Percentiles rank a stretch among this genome's conserved stretches.
Conservation (phyloP, 2,797 vertebrate genomes). For the Alouatta caraya region DNA sequence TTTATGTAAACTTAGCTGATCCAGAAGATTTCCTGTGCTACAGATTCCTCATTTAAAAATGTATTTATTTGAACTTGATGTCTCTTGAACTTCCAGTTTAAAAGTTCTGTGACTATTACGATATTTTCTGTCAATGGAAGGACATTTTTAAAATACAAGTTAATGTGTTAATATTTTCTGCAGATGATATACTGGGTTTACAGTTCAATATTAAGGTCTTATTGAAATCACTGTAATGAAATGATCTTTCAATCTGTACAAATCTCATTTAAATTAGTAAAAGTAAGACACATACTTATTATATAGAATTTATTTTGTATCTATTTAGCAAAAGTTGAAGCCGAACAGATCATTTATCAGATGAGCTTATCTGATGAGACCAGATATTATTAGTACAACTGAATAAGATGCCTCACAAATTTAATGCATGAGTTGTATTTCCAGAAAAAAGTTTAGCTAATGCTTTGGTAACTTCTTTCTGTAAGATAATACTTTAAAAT, state of each 20-base stretch:
- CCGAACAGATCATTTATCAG: not conserved
- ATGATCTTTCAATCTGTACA: not conserved
- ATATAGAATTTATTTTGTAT: constrained; percentile 37
- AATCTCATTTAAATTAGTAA: constrained; percentile 27
- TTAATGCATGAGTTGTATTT: not conserved
- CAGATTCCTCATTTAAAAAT: not conserved
- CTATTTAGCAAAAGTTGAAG: constrained; percentile 2
- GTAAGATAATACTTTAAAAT: not conserved
- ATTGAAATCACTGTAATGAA: not conserved
- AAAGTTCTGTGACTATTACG: not conserved
- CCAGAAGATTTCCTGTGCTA: not conserved
- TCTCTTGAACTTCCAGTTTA: not conserved
- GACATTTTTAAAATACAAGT: not conserved
- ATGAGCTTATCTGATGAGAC: not conserved
- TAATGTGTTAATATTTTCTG: not conserved
- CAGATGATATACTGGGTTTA: not conserved
- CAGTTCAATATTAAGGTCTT: not conserved
- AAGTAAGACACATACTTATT: not conserved
- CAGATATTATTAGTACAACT: constrained; percentile 8
- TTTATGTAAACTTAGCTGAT: not conserved
- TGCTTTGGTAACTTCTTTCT: not conserved
- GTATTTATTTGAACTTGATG: not conserved
- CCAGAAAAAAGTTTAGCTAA: not conserved
- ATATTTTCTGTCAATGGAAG: not conserved
- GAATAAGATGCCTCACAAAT: not conserved